phyloP scores from a whole-genome alignment of 2,888 invertebrate species.

The Pemphredon lugubris region DNA sequence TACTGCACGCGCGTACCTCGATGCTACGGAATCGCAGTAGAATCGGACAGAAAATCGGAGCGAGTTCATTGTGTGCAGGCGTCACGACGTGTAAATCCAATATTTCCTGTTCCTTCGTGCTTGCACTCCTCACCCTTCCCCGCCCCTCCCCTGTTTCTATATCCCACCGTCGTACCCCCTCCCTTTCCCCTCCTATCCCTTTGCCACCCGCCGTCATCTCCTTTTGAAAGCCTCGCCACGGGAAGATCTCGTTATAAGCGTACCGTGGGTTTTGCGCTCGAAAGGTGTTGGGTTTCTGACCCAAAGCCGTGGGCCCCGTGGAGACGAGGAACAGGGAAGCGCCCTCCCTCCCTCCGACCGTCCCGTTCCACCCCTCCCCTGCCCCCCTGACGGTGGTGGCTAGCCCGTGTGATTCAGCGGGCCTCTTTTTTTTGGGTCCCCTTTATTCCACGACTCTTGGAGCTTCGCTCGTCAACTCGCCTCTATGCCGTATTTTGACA shows the following conservation, averaged over 20 bases:
- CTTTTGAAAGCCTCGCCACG: conserved; percentile 69
- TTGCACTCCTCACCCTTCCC: conserved; percentile 50
- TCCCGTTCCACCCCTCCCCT: too few relatives aligned
- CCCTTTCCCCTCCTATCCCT: too few relatives aligned
- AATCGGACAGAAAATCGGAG: conserved; percentile 60
- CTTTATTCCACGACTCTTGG: conserved; percentile 56
- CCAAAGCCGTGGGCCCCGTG: conserved; percentile 65
- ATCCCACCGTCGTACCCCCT: too few relatives aligned
- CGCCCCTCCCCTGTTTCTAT: conserved; percentile 50
- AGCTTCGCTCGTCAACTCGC: conserved; percentile 64
- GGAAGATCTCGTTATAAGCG: conserved; percentile 74
- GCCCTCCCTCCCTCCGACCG: too few relatives aligned
- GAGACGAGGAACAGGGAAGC: too few relatives aligned
- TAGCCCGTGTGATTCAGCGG: conserved; percentile 45
- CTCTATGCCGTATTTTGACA: conserved; percentile 80
- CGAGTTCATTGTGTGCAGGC: conserved; percentile 71
- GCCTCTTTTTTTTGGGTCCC: conserved; percentile 24
- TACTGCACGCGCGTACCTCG: background rate
- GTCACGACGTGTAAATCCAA: conserved; percentile 77
- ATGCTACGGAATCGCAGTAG: conserved; percentile 13
- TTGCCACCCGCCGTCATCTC: conserved; percentile 50
- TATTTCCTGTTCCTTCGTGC: conserved; percentile 69
- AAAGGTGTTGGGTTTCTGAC: conserved; percentile 77
- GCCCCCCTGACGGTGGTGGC: too few relatives aligned
- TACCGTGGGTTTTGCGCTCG: conserved; percentile 64